phyloP scores from a whole-genome alignment of 2,888 invertebrate genomes.

The Sinohyriopsis cumingii region DNA sequence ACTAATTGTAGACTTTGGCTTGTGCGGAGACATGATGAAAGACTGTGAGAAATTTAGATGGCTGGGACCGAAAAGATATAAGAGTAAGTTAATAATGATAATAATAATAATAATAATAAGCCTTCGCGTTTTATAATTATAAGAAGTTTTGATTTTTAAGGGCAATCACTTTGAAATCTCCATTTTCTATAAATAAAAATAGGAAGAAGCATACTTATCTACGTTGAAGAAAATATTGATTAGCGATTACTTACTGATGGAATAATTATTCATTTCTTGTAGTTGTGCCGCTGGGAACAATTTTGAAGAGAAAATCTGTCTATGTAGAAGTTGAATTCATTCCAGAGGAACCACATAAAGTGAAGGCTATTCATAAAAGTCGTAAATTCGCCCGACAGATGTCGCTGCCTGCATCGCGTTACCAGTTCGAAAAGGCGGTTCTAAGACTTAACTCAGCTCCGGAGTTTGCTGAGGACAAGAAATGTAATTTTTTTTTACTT shows the following conservation, averaged over 20 bases:
- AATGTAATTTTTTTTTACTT: no score
- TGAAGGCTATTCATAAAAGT: slow-evolving; percentile 5
- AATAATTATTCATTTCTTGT: slow-evolving; percentile 10
- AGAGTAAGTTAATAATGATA: slow-evolving; percentile 33
- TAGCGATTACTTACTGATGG: no score
- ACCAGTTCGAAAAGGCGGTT: slow-evolving; percentile 8
- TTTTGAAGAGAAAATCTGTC: slow-evolving; percentile 47
- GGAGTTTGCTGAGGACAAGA: slow-evolving; percentile 6
- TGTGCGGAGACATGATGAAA: slow-evolving; percentile 62
- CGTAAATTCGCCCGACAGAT: slow-evolving; percentile 29
- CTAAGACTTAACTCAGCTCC: slow-evolving; percentile 29
- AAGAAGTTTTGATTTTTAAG: no score
- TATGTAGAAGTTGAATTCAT: slow-evolving; percentile 54
- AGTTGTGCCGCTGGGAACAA: slow-evolving; percentile 51
- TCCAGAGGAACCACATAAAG: slow-evolving; percentile 27
- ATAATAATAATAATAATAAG: no score
- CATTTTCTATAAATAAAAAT: no score
- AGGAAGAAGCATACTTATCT: no score
- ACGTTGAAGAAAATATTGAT: no score
- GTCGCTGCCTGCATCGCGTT: slow-evolving; percentile 29
- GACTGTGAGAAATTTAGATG: slow-evolving; percentile 59
- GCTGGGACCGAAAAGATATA: slow-evolving; percentile 59
- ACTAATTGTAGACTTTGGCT: slow-evolving; percentile 56
- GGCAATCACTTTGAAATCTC: no score
- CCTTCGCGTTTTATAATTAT: no score